A percentile compares a stretch with the other conserved stretches of the same genome.
phyloP scores from a whole-genome alignment of 2,797 vertebrate genomes.

The Zalophus californianus region DNA sequence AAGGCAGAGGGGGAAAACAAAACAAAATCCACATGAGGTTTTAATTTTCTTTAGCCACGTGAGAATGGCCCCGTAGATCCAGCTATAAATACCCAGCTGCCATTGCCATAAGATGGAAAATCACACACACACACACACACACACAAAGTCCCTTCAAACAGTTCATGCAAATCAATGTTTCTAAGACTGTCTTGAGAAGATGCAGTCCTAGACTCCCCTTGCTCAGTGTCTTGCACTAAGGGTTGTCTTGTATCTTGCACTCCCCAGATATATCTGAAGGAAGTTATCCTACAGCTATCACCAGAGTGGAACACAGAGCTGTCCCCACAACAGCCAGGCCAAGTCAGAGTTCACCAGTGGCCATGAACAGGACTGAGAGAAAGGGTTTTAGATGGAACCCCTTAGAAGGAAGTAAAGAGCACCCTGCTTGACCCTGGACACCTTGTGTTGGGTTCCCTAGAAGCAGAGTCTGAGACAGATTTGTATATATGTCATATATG shows the following conservation, averaged over 20 bases:
- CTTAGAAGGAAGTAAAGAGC: neutral
- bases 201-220: neutral
- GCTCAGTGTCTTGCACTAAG: neutral
- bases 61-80: slow-evolving; percentile 86
- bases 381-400: neutral
- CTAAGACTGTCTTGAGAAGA: slow-evolving; percentile 40
- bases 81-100: slow-evolving; percentile 88
- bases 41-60: slow-evolving; percentile 89
- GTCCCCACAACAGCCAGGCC: neutral
- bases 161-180: neutral
- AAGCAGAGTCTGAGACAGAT: neutral
- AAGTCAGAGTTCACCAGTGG: neutral
- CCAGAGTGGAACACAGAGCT: neutral
- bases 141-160: neutral
- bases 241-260: neutral
- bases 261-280: neutral
- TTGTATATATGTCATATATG: neutral
- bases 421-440: neutral
- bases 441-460: neutral
- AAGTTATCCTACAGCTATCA: neutral
- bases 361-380: neutral
- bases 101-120: slow-evolving; percentile 83
- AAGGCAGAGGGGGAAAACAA: slow-evolving; percentile 86
- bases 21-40: slow-evolving; percentile 88
- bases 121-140: neutral